Percentiles rank a stretch among this genome's conserved stretches.
These are phyloP conservation scores for Oplegnathus fasciatus DNA, from an alignment of 2,113 vertebrate genomes.

Conservation along the genomic window DNA sequence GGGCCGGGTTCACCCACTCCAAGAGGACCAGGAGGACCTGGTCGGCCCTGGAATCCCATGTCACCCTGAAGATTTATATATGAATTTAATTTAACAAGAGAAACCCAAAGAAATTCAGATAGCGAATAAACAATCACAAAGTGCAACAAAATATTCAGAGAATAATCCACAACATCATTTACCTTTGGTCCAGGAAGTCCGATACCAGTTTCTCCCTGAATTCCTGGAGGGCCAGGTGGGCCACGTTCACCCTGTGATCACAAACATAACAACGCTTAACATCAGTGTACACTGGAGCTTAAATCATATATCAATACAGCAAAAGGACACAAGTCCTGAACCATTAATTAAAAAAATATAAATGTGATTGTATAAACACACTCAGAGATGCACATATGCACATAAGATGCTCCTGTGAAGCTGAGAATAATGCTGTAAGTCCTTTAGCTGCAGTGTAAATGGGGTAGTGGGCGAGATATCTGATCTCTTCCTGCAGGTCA, in stretches of 20 bases:
- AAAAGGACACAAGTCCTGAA: not conserved
- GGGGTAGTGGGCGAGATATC: constrained; percentile 22
- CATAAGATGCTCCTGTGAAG: constrained; percentile 12
- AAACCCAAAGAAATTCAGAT: not conserved
- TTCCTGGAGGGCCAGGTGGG: constrained; percentile 85
- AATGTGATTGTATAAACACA: too few species aligned
- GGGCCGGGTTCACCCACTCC: constrained; percentile 90
- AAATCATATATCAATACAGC: not conserved
- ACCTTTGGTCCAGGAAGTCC: constrained; percentile 92
- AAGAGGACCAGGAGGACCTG: constrained; percentile 87
- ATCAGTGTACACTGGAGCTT: not conserved
- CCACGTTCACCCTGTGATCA: constrained; percentile 91
- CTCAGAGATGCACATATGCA: too few species aligned
- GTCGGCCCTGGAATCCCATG: constrained; percentile 87
- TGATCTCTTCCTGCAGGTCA: constrained; percentile 47
- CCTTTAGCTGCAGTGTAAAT: constrained; percentile 17
- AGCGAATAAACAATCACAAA: not conserved
- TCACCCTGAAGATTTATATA: constrained; percentile 86
- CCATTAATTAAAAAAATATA: not conserved
- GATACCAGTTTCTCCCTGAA: constrained; percentile 90
- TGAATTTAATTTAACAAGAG: not conserved
- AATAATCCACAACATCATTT: constrained; percentile 20
- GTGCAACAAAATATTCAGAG: not conserved
- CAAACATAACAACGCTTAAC: constrained; percentile 36
- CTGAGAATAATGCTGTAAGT: constrained; percentile 20